Percentiles rank a stretch among this genome's conserved stretches.
Evolutionary conservation across 2,113 vertebrate genomes (phyloP).

Genomic region (Melanocharis versteri): DNA sequence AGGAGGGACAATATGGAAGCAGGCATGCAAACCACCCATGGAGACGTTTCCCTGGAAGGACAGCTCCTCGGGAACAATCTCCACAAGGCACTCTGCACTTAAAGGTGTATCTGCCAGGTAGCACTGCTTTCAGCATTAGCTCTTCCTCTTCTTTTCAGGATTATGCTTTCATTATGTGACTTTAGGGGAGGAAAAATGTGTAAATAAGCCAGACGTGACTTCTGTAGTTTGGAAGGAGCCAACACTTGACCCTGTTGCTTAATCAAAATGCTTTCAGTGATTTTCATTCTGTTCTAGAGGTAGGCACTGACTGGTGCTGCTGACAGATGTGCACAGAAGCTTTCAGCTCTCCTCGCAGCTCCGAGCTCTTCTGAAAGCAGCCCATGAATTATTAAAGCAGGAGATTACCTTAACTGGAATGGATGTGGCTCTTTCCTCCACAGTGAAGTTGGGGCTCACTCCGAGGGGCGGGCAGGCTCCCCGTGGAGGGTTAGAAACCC

Average conservation of each 20-base stretch:
- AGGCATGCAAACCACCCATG: background rate
- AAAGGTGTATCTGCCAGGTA: background rate
- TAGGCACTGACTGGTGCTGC: background rate
- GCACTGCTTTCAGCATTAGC: background rate
- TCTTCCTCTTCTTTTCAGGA: background rate
- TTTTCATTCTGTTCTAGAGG: background rate
- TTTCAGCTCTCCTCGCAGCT: background rate
- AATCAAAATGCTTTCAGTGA: constrained; percentile 11
- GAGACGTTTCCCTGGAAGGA: background rate
- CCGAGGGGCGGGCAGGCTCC: fast-evolving
- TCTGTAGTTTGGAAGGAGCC: background rate
- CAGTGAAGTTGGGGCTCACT: background rate
- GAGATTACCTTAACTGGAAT: constrained; percentile 33
- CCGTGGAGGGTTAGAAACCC: background rate
- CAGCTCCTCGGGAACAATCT: background rate
- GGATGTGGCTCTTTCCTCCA: background rate
- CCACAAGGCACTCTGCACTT: background rate
- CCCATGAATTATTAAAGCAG: constrained; percentile 40
- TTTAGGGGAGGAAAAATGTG: background rate
- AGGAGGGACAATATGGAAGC: background rate
- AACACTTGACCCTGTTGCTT: background rate
- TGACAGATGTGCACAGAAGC: background rate
- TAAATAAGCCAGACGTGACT: background rate
- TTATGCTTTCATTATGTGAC: background rate
- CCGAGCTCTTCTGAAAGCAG: background rate